phyloP scores from a whole-genome alignment of 2,113 vertebrate species.

The Osmerus eperlanus region DNA sequence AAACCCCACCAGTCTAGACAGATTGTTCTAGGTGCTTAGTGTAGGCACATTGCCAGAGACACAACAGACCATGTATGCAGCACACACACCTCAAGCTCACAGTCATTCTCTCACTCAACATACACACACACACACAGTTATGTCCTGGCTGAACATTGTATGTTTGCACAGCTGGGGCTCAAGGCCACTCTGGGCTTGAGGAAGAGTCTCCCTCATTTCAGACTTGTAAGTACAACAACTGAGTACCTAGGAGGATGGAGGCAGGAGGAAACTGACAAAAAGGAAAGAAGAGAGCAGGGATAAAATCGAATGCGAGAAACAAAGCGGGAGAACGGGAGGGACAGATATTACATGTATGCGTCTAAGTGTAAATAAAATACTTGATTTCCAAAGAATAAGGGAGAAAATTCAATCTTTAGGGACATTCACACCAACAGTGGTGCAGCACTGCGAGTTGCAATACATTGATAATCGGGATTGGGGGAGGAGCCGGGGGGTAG shows the following conservation, averaged over 20 bases:
- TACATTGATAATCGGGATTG: too few species aligned
- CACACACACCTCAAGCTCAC: not conserved
- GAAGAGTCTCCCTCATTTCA: not conserved
- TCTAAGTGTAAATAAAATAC: not conserved
- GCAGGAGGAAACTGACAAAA: not conserved
- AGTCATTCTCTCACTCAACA: too few species aligned
- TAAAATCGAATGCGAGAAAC: not conserved
- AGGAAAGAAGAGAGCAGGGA: not conserved
- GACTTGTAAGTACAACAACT: not conserved
- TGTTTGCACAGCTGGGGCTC: not conserved
- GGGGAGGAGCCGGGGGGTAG: too few species aligned
- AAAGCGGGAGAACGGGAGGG: conserved; percentile 1
- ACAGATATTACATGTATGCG: too few species aligned
- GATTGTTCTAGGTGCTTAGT: too few species aligned
- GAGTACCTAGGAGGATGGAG: not conserved
- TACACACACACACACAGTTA: not conserved
- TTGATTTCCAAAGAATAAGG: too few species aligned
- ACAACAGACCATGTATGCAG: too few species aligned
- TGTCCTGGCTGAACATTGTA: not conserved
- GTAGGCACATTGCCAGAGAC: too few species aligned
- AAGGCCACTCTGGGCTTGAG: not conserved
- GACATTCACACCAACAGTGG: too few species aligned
- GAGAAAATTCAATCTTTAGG: not conserved
- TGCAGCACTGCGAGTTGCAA: too few species aligned
- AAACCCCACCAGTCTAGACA: too few species aligned